Base-by-base conservation (phyloP, 2,888 invertebrate genomes). In the Gymnoscelis rufifasciata region DNA sequence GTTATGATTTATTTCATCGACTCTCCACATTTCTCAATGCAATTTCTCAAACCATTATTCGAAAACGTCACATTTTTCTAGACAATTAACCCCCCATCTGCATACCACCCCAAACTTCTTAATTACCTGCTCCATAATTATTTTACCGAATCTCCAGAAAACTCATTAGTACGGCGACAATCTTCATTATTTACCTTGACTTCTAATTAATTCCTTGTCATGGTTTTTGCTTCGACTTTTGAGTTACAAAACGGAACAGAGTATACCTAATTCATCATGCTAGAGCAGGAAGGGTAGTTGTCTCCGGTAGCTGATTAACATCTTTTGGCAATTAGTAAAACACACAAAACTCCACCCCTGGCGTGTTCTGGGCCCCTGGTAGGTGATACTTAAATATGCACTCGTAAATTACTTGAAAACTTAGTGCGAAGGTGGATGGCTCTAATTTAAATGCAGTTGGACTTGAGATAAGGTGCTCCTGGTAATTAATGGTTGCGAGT, bases 281-380 rank as follows among this genome's bases (percentile, higher is more conserved):
- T 23, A 42, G 69, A 83, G 45, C 4, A 60, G 54, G 83, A 80
- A 19, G 56, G 71, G 46, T 60, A 59, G 66, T 71, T 54, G 68
- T 82, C 77, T 79, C 75, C 60, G 65, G 68, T 68, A 83, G 75
- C 86, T 83, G 88, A 89, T 89, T 89, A 88, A 82, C 89, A 90
- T 90, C 89, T 89, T 89, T 89, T 88, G 76, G 88, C 88, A 89
- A 90, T 90, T 89, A 90, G 90, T 89, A 89, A 89, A 90, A 89
- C 89, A 90, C 86, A 89, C 89, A 89, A 89, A 90, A 89, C 90
- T 89, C 90, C 89, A 83, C 89, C 89, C 88, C 81, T 80, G 79
- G 77, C 83, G 68, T 88, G 87, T 87, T 81, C 82, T 77, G 77
- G 61, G 74, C 81, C 84, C 83, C 83, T 81, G 86, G 84, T 84